phyloP scores from a whole-genome alignment of 2,888 invertebrate genomes.

The Colletes collaris region DNA sequence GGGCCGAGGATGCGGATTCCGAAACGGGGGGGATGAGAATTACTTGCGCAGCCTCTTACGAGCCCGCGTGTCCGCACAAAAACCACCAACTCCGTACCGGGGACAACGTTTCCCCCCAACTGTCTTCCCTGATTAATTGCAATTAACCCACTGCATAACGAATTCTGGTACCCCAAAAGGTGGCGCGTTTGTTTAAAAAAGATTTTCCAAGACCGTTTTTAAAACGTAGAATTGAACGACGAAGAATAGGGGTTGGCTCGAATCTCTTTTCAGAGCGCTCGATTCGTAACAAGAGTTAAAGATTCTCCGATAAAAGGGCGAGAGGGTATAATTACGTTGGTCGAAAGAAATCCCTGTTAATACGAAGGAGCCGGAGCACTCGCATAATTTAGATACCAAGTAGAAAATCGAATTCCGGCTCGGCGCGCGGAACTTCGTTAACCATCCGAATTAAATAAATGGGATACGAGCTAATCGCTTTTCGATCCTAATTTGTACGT shows the following conservation, averaged over 20 bases:
- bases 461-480: conserved; percentile 40
- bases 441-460: conserved; percentile 35
- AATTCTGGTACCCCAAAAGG: no score
- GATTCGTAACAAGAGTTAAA: conserved; percentile 7
- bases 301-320: neutral
- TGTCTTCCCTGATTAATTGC: no score
- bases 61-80: neutral
- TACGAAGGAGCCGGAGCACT: conserved; percentile 17
- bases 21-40: neutral
- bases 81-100: no score
- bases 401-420: neutral
- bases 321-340: conserved; percentile 43
- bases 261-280: neutral
- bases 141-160: no score
- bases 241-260: conserved; percentile 13
- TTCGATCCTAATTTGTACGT: conserved; percentile 35
- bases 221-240: neutral
- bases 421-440: conserved; percentile 20
- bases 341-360: conserved; percentile 42
- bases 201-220: no score
- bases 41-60: neutral
- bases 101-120: no score
- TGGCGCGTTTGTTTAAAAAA: no score
- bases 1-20: no score
- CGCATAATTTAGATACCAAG: conserved; percentile 19